phyloP scores from a whole-genome alignment of 1,140 invertebrate genomes.

The Latrodectus geometricus region DNA sequence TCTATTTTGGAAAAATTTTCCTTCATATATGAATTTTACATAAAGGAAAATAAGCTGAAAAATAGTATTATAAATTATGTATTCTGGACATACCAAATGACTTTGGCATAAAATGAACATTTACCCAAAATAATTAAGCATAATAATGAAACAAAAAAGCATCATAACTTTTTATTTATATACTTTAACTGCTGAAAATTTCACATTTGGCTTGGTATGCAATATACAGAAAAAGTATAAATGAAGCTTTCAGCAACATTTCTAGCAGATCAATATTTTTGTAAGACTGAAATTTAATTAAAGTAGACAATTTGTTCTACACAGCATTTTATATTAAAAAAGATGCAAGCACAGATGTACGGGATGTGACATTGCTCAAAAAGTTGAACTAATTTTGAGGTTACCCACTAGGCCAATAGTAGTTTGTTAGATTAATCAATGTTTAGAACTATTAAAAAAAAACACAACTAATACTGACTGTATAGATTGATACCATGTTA shows the following conservation, averaged over 20 bases:
- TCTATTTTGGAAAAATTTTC: no score
- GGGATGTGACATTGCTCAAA: constrained; percentile 55
- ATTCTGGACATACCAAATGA: no score
- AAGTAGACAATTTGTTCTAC: constrained; percentile 60
- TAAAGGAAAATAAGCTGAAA: no score
- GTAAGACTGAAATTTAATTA: constrained; percentile 50
- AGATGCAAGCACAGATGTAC: constrained; percentile 55
- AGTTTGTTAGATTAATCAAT: constrained; percentile 43
- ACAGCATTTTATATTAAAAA: constrained; percentile 60
- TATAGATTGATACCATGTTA: constrained; percentile 51
- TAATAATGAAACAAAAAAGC: constrained; percentile 46
- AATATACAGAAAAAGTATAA: constrained; percentile 61
- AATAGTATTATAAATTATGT: no score
- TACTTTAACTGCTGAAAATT: constrained; percentile 61
- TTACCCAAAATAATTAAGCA: no score
- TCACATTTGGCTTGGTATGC: constrained; percentile 61
- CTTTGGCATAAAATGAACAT: no score
- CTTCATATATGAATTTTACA: no score
- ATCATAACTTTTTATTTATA: constrained; percentile 50
- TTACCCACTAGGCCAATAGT: constrained; percentile 51
- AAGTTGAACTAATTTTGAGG: constrained; percentile 55
- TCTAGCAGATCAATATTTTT: constrained; percentile 58
- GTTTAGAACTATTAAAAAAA: constrained; percentile 19
- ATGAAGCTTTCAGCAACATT: constrained; percentile 60
- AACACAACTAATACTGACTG: constrained; percentile 55